These are phyloP conservation scores for Progne subis DNA, from an alignment of 2,113 vertebrate genomes.

Conservation along the genomic window DNA sequence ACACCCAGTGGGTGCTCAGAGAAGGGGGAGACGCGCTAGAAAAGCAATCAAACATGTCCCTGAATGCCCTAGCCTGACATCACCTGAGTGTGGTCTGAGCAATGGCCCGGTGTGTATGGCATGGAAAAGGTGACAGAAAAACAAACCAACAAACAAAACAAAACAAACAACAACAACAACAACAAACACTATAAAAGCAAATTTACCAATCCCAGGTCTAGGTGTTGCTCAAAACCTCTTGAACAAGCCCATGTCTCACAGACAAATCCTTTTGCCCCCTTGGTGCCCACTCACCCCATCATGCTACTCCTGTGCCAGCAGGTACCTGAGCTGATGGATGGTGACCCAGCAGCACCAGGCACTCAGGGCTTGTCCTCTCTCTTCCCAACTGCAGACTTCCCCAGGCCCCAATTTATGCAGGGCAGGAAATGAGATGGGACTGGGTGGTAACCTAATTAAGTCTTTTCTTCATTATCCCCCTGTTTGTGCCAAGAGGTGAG, in stretches of 20 bases:
- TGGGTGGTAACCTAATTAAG: background rate
- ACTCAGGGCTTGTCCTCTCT: background rate
- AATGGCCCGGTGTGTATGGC: background rate
- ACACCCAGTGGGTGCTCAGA: background rate
- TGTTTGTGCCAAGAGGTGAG: background rate
- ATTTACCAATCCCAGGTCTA: background rate
- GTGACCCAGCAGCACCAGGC: background rate
- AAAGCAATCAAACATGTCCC: background rate
- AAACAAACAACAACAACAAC: too few species aligned
- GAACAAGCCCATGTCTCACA: background rate
- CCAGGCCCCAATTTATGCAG: background rate
- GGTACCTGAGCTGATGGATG: background rate
- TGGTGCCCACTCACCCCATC: background rate
- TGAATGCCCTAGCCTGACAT: background rate
- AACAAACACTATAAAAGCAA: background rate
- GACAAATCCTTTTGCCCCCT: background rate
- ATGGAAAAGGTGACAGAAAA: background rate
- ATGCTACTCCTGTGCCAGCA: background rate
- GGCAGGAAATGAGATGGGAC: background rate
- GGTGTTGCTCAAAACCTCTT: background rate
- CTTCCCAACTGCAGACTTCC: background rate
- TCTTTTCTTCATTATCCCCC: background rate
- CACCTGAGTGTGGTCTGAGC: background rate
- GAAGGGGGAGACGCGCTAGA: rapidly evolving
- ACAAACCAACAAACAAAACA: background rate